phyloP scores from a whole-genome alignment of 30 jellyfish, hydroid and myxozoan genomes.

The Aurelia aurita complex sp. Pacific region DNA sequence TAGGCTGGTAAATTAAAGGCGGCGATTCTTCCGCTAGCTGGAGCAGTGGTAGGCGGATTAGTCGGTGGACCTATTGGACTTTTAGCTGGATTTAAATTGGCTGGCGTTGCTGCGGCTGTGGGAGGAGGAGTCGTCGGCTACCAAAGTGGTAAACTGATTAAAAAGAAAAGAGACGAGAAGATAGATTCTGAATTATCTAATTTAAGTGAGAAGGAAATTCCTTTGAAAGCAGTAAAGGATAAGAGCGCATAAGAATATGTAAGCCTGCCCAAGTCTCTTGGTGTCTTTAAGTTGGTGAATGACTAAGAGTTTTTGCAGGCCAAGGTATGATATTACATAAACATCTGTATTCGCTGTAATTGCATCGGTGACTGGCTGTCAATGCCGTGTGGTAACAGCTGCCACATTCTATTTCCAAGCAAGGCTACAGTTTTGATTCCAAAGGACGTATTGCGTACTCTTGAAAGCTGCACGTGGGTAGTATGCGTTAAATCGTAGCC shows the following conservation, averaged over 20 bases:
- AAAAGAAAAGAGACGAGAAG: constrained; percentile 72
- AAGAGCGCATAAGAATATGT: constrained; percentile 10
- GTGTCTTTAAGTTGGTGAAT: too few relatives aligned
- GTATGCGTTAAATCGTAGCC: too few relatives aligned
- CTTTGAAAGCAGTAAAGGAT: constrained; percentile 44
- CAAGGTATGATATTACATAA: too few relatives aligned
- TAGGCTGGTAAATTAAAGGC: constrained; percentile 96
- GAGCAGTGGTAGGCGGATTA: constrained; percentile 97
- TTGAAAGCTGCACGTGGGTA: too few relatives aligned
- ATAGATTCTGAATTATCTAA: constrained; percentile 74
- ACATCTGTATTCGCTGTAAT: too few relatives aligned
- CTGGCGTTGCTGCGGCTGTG: constrained; percentile 99
- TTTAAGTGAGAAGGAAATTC: constrained; percentile 57
- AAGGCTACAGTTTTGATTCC: too few relatives aligned
- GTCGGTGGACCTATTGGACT: constrained; percentile 99
- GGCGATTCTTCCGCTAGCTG: constrained; percentile 94
- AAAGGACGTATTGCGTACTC: too few relatives aligned
- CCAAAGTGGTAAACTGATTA: constrained; percentile 84
- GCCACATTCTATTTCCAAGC: too few relatives aligned
- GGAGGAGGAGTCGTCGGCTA: constrained; percentile 97
- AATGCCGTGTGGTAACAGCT: too few relatives aligned
- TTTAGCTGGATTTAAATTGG: constrained; percentile 97
- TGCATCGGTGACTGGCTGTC: too few relatives aligned
- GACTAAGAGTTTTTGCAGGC: too few relatives aligned
- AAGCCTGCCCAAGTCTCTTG: too few relatives aligned